Evolutionary conservation across 2,797 vertebrate genomes (phyloP).

Genomic region (Hippocampus kuda): DNA sequence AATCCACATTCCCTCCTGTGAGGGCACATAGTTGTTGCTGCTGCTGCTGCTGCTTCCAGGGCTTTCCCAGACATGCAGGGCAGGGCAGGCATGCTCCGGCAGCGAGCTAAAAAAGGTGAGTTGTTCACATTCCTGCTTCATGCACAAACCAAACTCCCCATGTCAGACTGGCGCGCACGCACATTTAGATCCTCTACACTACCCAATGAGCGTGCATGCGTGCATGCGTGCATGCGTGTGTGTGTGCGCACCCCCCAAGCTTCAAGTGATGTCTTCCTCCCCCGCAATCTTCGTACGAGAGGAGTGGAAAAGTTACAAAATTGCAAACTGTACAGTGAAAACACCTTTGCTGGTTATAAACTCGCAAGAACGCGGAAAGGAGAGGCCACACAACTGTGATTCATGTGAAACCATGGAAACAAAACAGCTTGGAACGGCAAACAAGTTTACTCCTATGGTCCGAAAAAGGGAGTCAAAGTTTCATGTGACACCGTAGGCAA

Average conservation of each 20-base stretch:
- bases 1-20: constrained; percentile 7
- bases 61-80: constrained; percentile 39
- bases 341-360: constrained; percentile 6
- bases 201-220: background rate
- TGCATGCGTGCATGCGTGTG: background rate
- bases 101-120: constrained; percentile 62
- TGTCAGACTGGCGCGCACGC: constrained; percentile 43
- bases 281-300: constrained; percentile 10
- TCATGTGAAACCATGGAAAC: background rate
- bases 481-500: background rate
- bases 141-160: constrained; percentile 66
- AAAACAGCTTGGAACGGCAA: background rate
- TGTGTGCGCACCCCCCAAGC: background rate
- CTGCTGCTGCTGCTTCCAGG: constrained; percentile 22
- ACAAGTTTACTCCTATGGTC: background rate
- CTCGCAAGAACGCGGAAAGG: background rate
- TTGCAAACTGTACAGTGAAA: background rate
- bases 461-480: constrained; percentile 26
- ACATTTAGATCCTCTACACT: constrained; percentile 16
- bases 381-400: background rate
- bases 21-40: constrained; percentile 1
- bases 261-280: constrained; percentile 6
- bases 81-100: constrained; percentile 57
- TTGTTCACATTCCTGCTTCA: constrained; percentile 71
- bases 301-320: constrained; percentile 6